Base-by-base conservation (phyloP, 2,113 vertebrate genomes). In the Meles meles region DNA sequence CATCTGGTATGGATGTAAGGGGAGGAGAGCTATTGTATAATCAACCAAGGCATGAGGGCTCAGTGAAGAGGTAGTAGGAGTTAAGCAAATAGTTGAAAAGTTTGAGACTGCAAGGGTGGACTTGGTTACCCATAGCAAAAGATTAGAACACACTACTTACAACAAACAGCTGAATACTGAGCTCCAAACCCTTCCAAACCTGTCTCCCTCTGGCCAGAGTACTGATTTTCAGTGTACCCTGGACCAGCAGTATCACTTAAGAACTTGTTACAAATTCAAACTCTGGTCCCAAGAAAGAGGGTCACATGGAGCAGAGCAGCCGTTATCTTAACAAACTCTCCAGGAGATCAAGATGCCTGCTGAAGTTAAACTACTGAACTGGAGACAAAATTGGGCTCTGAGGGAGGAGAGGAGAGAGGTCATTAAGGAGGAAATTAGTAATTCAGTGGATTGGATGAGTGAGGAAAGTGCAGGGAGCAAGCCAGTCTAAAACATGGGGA, bases 261-360 rank as follows among this genome's bases (percentile, higher is more conserved):
- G 47, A 86, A 63, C 0, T 39, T 65, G 23, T 34, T 89, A 44
- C 6, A 63, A 82, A 88, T 69, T 42, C 23, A 84, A 39, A 96
- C 21, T 63, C 11, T 80, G 21, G 39, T 12, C 8, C n/a, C 20
- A 3, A 18, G 9, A 88, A 81, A 74, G 13, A 27, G 79, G 59
- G 18, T 86, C 14, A 17, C 20, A 5, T 8, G 34, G 0, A 2
- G 5, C 21, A 8, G 2, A 89, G 15, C 0, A 15, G 14, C 65
- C 31, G 67, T 93, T 42, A 47, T 25, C 23, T 42, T 65, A 47
- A 67, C 7, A 13, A 92, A 72, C 4, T 57, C 47, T 47, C n/a
- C 31, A 29, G 6, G n/a, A 74, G 52, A 95, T 6, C 6, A 5
- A 55, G 6, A 44, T 44, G 20, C 5, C 25, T 11, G 4, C 5